Evolutionary conservation across 30 jellyfish, hydroid and myxozoan species (phyloP), one percentile per base, ranked within the genome.

Genomic region (Turritopsis dohrnii): DNA sequence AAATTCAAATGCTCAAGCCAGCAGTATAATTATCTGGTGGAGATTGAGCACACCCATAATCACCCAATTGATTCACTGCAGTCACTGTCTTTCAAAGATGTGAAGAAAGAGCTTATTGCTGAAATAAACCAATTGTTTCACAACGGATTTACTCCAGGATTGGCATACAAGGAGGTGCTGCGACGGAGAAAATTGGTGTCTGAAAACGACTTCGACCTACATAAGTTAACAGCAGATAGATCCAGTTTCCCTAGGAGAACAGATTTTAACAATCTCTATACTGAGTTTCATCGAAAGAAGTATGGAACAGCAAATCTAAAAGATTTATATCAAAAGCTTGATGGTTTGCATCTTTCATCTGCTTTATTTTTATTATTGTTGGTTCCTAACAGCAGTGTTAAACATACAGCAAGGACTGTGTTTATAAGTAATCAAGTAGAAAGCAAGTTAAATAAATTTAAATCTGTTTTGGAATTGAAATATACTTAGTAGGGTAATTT

Each of bases 101-200:
- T 82, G 65, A 53, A 72, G 0, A n/a, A 19, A 27, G 29, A 25
- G 27, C 29, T 69, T 41, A 29, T 27, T 9, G 85, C 20, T 21
- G 72, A 66, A 28, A 82, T 82, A 9, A 24, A n/a, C 26, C 72
- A 82, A 8, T n/a, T 82, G 41, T 60, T 13, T 66, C 72, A 69
- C 30, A 74, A 69, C 18, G 86, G 88, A 8, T 69, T 29, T 22
- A 22, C 71, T 27, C 88, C 88, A 60, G 88, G 88, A 19, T 52
- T 69, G 18, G 88, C 88, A 66, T 69, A 82, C 72, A 28, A 27
- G 8, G 88, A 82, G 72, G 26, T 82, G 27, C 21, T 28, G 71
- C 65, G 31, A 71, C 19, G 16, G 30, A 52, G 29, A 0, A 82
- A 66, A 28, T 18, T 18, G 25, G 84, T 23, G 18, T 82, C 72